These are phyloP conservation scores for Zophobas morio DNA, from an alignment of 1,140 invertebrate species.

Conservation along the genomic window DNA sequence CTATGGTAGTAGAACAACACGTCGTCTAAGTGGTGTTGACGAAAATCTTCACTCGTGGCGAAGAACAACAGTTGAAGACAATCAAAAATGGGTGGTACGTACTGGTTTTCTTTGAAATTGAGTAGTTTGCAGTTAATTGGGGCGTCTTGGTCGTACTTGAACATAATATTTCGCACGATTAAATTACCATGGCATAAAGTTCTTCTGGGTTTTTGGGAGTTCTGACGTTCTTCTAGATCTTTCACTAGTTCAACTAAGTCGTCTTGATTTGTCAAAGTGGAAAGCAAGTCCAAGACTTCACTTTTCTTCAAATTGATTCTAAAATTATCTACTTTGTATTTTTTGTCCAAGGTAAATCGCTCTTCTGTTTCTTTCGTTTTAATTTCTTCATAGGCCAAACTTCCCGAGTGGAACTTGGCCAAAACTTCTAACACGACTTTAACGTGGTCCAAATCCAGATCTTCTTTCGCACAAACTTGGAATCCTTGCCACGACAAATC, in stretches of 20 bases:
- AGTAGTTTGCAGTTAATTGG: constrained; percentile 71
- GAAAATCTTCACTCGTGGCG: background rate
- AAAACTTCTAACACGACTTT: constrained; percentile 57
- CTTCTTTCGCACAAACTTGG: constrained; percentile 25
- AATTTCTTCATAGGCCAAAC: constrained; percentile 60
- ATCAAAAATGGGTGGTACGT: constrained; percentile 73
- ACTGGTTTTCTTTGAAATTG: constrained; percentile 74
- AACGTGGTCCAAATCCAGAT: constrained; percentile 50
- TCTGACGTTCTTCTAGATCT: constrained; percentile 56
- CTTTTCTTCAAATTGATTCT: background rate
- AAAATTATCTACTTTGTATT: constrained; percentile 1
- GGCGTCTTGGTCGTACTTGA: constrained; percentile 56
- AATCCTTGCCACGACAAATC: constrained; percentile 56
- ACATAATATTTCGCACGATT: constrained; percentile 75
- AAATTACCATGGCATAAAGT: constrained; percentile 75
- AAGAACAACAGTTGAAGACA: constrained; percentile 59
- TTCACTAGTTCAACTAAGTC: constrained; percentile 49
- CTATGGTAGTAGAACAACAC: constrained; percentile 19
- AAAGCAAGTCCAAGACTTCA: background rate
- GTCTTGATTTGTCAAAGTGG: background rate
- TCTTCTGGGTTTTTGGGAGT: constrained; percentile 67
- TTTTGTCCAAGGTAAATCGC: constrained; percentile 18
- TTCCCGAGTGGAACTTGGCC: constrained; percentile 63
- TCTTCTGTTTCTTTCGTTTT: constrained; percentile 46
- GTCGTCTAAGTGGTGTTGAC: background rate